Conservation (phyloP, 2,113 vertebrate genomes). For the Danionella cerebrum region DNA sequence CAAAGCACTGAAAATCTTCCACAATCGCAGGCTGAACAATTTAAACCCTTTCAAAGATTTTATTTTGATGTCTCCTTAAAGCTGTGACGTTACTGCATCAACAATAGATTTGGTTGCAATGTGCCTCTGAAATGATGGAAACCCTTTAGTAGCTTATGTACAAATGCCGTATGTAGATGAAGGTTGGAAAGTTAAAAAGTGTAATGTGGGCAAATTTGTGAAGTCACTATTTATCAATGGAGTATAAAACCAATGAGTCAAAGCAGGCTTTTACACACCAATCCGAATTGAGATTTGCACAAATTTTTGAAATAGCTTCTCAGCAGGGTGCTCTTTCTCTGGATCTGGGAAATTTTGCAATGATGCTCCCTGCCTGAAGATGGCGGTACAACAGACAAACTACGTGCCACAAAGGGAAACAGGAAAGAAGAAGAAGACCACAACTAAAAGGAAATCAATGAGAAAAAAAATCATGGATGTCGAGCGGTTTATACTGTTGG, state of each 20-base stretch:
- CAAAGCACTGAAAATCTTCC: slow-evolving; percentile 14
- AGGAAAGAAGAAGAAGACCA: no score
- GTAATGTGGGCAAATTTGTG: slow-evolving; percentile 45
- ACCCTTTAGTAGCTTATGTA: slow-evolving; percentile 78
- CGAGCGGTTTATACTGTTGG: no score
- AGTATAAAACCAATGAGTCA: slow-evolving; percentile 31
- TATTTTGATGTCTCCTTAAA: slow-evolving; percentile 19
- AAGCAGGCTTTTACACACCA: no score
- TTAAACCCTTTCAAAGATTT: slow-evolving; percentile 27
- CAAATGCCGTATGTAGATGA: slow-evolving; percentile 87
- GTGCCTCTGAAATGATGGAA: slow-evolving; percentile 52
- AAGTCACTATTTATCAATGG: slow-evolving; percentile 39
- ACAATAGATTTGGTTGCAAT: slow-evolving; percentile 52
- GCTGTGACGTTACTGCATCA: slow-evolving; percentile 11
- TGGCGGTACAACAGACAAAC: no score
- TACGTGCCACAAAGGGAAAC: no score
- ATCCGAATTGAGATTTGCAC: no score
- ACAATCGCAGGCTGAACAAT: slow-evolving; percentile 30
- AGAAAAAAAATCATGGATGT: no score
- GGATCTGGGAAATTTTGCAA: no score
- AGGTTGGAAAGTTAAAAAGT: slow-evolving; percentile 29
- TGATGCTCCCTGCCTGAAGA: no score
- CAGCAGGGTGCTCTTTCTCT: no score
- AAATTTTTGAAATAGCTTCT: no score
- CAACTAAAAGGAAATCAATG: no score